Base-by-base conservation (phyloP, 35 echinoderm and acorn worm species). In the Holothuria glaberrima region DNA sequence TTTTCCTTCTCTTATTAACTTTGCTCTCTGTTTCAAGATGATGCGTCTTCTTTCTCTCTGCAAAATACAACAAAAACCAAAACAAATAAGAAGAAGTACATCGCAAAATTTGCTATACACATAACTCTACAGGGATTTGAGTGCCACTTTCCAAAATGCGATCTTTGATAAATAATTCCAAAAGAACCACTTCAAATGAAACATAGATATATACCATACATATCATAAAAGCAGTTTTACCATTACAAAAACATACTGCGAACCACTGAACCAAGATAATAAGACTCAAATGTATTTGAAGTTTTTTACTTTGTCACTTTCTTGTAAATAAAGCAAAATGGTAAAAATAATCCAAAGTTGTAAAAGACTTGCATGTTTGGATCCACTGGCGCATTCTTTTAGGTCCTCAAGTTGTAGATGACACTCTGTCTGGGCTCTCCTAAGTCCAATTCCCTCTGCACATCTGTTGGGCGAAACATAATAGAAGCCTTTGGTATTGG, bases 21-120 rank as follows among this genome's bases (percentile, higher is more conserved):
- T 75, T 41, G 35, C 33, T 41, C 71, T 75, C 34, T 75, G 71
- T 41, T 75, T 75, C 12, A 75, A 20, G 71, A 75, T 75, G 16
- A 41, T 75, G 31, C 71, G 71, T 44, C 24, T 33, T 75, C 30
- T 35, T 75, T 75, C 71, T 19, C 71, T 75, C 71, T 75, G 34
- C 17, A 41, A 75, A 22, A 18, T 7, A 75, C 35, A 9, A 18
- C 0, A 75, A 30, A 2, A 71, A 30, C 35, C 6, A 38, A 41
- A 41, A 17, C 21, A 75, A 75, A 65, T 65, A 7, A 16, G 21
- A 7, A 16, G 21, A 0, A 65, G 18, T 65, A 65, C 10, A 24
- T 24, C 62, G 62, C 9, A 16, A 65, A 41, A 41, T 4, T 41
- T 41, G 7, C 36, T 41, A 7, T 41, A 41, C 2, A 41, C 7